Evolutionary conservation across 2,888 invertebrate species (phyloP), one percentile per base, ranked within the genome.

Genomic region (Neocrepidodera transversa): DNA sequence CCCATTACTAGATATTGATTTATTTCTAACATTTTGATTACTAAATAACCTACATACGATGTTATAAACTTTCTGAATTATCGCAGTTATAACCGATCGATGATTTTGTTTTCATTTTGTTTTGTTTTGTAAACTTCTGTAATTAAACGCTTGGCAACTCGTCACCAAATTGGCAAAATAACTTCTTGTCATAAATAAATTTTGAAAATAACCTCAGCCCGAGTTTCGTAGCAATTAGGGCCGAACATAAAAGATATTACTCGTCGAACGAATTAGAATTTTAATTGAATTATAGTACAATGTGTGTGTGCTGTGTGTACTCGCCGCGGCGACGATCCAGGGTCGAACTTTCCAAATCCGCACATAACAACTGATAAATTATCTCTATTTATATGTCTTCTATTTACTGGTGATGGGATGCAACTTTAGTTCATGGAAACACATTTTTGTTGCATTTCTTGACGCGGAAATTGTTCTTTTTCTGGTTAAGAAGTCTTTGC

Each of bases 211-310:
- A 64, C 56, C 57, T 56, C 55, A 62, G 55, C 58, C 57, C 50
- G 62, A 62, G 58, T 68, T 67, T 67, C 67, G 65, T 54, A 63
- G 73, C 69, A 74, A 74, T 74, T 74, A 74, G 71, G 68, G 51
- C 55, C 55, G 68, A 68, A 66, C 70, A 69, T 73, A 71, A 73
- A 72, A 74, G 74, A 74, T 74, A 74, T 73, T 69, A 63, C 68
- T 67, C 70, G 65, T 71, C 70, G 72, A 73, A 74, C 71, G 72
- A 73, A 74, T 74, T 76, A 72, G 71, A 72, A 71, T 69, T 72
- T 71, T 72, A 72, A 71, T 71, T 70, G 72, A 71, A 72, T 72
- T 71, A 72, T 72, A 67, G 68, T 63, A 65, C 68, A 66, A 69
- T 65, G 68, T 71, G 70, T 71, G 69, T 68, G 69, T 54, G 11